phyloP scores from a whole-genome alignment of 2,888 invertebrate genomes.

The Neoaliturus tenellus region DNA sequence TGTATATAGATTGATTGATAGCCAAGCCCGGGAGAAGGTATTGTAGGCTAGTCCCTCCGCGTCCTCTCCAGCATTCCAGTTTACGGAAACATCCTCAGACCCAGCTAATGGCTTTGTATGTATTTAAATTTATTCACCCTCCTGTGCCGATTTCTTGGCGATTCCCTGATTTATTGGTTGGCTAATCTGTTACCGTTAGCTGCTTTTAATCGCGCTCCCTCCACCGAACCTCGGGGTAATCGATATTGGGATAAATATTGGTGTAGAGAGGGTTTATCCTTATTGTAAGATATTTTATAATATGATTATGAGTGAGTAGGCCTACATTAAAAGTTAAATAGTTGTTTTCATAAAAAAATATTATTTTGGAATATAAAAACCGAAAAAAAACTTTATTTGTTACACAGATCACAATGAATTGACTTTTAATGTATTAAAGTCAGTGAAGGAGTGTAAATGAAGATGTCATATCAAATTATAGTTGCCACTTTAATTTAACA shows the following conservation, averaged over 20 bases:
- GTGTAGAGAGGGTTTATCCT: neutral
- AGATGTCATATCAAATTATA: no score
- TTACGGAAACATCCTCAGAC: neutral
- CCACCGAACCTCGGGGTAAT: neutral
- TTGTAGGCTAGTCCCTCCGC: neutral
- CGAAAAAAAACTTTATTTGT: no score
- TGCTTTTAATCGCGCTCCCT: neutral
- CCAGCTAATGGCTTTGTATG: conserved; percentile 43
- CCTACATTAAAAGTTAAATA: no score
- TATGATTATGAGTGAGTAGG: no score
- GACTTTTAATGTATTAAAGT: no score
- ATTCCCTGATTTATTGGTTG: conserved; percentile 41
- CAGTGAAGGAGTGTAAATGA: no score
- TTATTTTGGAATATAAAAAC: no score
- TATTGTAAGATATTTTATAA: no score
- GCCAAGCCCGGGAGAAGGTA: neutral
- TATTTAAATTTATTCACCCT: conserved; percentile 51
- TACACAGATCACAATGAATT: no score
- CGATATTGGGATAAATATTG: neutral
- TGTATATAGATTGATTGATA: neutral
- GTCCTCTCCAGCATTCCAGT: neutral
- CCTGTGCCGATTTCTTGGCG: conserved; percentile 41
- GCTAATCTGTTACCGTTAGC: conserved; percentile 40
- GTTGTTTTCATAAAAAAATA: no score
- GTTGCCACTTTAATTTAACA: no score